Base-by-base conservation (phyloP, 2,797 vertebrate genomes). In the Benthosema pterotum region DNA sequence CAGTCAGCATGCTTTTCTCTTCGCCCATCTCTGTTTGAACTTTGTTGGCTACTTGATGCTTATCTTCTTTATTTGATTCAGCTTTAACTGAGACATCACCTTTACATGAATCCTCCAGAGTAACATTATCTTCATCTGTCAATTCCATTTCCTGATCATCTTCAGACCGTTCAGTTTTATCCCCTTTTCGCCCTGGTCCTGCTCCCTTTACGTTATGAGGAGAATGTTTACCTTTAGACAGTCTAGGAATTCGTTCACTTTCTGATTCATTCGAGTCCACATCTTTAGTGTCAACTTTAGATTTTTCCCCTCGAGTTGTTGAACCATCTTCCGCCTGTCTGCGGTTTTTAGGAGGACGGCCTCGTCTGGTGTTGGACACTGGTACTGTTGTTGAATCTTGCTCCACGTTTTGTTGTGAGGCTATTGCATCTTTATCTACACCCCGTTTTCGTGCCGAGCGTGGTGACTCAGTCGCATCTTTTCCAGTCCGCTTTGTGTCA, bases 261-360 rank as follows among this genome's bases (percentile, higher is more conserved):
- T 84, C 83, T 0, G 83, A 67, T 72, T 99, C 97, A 83, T 93
- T 96, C 2, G 65, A 77, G 73, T 99, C 97, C 0, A 84, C 57
- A 54, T 98, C 96, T 28, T 97, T 96, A 0, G 47, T 81, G 38
- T 96, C 95, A 0, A 70, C 48, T 80, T 95, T 95, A 1, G 80
- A 66, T 0, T 88, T 88, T 43, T 97, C 95, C 0, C 82, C 64
- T 80, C 96, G 97, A 38, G 89, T 76, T 0, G 90, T 77, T 60
- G 91, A 90, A 51, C 76, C 86, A 0, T 97, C 96, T 0, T 97
- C 96, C 14, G 91, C 88, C 0, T 87, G 93, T 69, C 87, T 94
- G 1, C 95, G 95, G 38, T 95, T 94, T 78, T 99, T 99, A 0
- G 96, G 97, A 59, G 97, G 98, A 32, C 98, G 92, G 2, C 98